These are phyloP conservation scores for Rhadinocentrus ornatus DNA, from an alignment of 2,797 vertebrate genomes.

Conservation along the genomic window DNA sequence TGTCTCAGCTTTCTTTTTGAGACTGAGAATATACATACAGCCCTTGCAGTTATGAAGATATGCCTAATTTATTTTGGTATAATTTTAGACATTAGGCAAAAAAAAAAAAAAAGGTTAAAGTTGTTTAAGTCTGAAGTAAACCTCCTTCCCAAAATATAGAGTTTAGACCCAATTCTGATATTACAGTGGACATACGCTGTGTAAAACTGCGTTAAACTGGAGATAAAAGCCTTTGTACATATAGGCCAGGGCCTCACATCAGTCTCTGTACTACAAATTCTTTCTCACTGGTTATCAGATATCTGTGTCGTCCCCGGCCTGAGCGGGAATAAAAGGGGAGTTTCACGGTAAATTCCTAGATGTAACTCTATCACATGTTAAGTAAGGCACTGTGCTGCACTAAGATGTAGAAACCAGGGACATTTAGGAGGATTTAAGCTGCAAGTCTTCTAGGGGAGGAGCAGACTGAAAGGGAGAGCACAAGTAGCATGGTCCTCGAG, in stretches of 20 bases:
- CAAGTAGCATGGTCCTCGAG: slow-evolving; percentile 67
- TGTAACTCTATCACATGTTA: slow-evolving; percentile 82
- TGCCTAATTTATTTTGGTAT: too few species aligned
- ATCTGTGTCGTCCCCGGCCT: slow-evolving; percentile 69
- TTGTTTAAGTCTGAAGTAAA: neutral
- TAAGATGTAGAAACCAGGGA: slow-evolving; percentile 78
- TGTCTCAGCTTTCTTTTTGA: too few species aligned
- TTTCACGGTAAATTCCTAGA: slow-evolving; percentile 80
- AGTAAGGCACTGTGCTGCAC: slow-evolving; percentile 73
- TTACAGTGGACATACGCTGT: neutral
- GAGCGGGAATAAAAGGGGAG: slow-evolving; percentile 80
- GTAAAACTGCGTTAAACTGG: slow-evolving; percentile 25
- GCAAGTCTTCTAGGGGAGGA: slow-evolving; percentile 65
- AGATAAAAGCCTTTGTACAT: slow-evolving; percentile 63
- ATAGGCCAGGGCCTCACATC: slow-evolving; percentile 74
- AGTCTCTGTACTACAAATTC: slow-evolving; percentile 76
- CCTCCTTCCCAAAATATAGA: neutral
- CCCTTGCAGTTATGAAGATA: too few species aligned
- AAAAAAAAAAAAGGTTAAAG: too few species aligned
- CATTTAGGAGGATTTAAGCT: slow-evolving; percentile 82
- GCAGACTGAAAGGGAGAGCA: slow-evolving; percentile 63
- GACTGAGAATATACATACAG: too few species aligned
- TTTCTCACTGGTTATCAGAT: slow-evolving; percentile 82
- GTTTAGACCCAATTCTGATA: neutral
- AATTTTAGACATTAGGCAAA: too few species aligned